Evolutionary conservation across 2,888 invertebrate species (phyloP), one percentile per base, ranked within the genome.

Genomic region (Eutolmus rufibarbis): DNA sequence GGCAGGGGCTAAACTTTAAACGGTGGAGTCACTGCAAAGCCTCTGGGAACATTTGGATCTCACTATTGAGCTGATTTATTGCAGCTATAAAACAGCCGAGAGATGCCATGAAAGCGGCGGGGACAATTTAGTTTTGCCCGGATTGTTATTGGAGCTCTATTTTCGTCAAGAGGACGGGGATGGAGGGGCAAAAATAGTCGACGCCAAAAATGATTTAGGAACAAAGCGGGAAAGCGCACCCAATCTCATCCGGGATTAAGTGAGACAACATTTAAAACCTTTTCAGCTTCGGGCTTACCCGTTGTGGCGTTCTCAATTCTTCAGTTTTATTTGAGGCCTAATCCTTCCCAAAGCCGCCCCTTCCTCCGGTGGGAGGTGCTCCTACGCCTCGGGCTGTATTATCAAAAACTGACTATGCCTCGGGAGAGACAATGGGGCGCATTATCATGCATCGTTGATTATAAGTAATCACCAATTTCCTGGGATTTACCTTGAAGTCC

Each of bases 401-500:
- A 66, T 28, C 66, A 66, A 66, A 66, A 66, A 66, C 28, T 66
- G 66, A 23, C 23, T 66, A n/a, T 56, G 66, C 23, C 66, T 66
- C 14, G 28, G 66, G 76, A 37, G 12, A 76, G 37, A 37, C 76
- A 78, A 78, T 78, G 78, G 78, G 37, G 46, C 40, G 28, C 43
- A 78, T 78, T 78, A 78, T 78, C 46, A 78, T 46, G 78, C 78
- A 78, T 43, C 78, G 78, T 43, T 78, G 78, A 78, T 78, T 78
- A 76, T 78, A 78, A 78, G 46, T 78, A 78, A 78, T 40, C 43
- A 78, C 46, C 78, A 78, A 78, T 78, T 43, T 78, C 78, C 78
- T 40, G 40, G 78, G 78, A 78, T 23, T 78, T 78, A 78, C 43
- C 43, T 43, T 43, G 40, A 78, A 78, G 43, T 23, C 9, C 23